A percentile compares a stretch with the other conserved stretches of the same genome.
phyloP scores from a whole-genome alignment of 2,888 invertebrate genomes.

The Harmothoe impar region DNA sequence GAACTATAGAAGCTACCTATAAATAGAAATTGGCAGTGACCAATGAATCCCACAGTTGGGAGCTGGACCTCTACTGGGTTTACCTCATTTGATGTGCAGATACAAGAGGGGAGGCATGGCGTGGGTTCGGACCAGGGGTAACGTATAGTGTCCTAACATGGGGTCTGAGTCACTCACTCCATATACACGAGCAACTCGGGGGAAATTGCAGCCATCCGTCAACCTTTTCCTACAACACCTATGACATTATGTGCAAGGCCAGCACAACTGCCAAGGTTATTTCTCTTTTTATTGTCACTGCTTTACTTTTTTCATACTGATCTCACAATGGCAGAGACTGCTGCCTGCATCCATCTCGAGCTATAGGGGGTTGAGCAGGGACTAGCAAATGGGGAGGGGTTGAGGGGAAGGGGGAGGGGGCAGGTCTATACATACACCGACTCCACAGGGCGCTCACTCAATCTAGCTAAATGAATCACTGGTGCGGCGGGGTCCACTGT shows the following conservation, averaged over 20 bases:
- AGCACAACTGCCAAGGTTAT: neutral
- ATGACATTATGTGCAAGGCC: neutral
- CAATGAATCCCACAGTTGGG: too few relatives aligned
- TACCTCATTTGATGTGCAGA: too few relatives aligned
- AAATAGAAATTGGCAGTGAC: too few relatives aligned
- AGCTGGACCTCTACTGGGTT: too few relatives aligned
- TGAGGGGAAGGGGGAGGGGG: too few relatives aligned
- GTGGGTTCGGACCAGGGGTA: neutral
- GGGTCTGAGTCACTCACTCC: neutral
- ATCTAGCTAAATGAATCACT: neutral
- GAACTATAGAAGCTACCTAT: too few relatives aligned
- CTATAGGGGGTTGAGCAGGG: too few relatives aligned
- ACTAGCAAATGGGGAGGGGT: too few relatives aligned
- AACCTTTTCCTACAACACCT: neutral
- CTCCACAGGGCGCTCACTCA: neutral
- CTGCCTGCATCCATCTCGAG: neutral
- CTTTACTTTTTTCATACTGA: neutral
- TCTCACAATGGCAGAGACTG: neutral
- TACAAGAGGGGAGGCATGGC: neutral
- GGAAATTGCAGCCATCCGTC: slow-evolving; percentile 17
- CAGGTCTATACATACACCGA: too few relatives aligned
- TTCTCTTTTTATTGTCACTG: neutral
- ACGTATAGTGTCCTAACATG: neutral
- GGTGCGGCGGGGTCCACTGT: neutral
- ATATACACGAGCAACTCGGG: neutral